Evolutionary conservation across 2,797 vertebrate species (phyloP), one percentile per base, ranked within the genome.

Genomic region (Limosa lapponica): DNA sequence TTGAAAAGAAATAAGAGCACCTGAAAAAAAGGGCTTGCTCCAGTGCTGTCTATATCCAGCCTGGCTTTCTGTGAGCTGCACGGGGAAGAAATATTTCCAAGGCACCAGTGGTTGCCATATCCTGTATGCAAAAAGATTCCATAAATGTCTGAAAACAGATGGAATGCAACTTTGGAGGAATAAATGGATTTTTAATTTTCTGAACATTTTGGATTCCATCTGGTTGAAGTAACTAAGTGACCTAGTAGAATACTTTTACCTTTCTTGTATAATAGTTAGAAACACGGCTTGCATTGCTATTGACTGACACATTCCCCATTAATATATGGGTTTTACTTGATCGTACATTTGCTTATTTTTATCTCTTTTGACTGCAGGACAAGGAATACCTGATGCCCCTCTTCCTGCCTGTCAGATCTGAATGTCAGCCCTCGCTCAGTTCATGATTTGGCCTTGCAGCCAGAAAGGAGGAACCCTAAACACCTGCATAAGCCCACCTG

Each of bases 111-210:
- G 83, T 87, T 97, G 94, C 90, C 90, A 92, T 96, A 95, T 94
- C 91, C 93, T 92, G 91, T 92, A 94, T 96, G 95, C 96, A 95
- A 89, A 95, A 96, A 94, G 93, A 96, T 96, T 96, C 96, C 94
- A 94, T 95, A 94, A 95, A 95, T 87, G 90, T 96, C 95, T 95
- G 88, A 81, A 94, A 95, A 96, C 94, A 96, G 93, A 97, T 96
- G 94, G 96, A 96, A 96, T 97, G 93, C 91, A 93, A 94, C 93
- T 95, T 96, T 61, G 67, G 67, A 94, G 77, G 94, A 94, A 96
- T 95, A 96, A 96, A 96, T 93, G 92, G 96, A 92, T 97, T 95
- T 93, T 96, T 96, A 95, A 95, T 95, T 96, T 95, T 97, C 88
- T 93, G 93, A 95, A 90, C 94, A 95, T 96, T 97, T 95, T 96